Conservation (phyloP, 2,113 vertebrate species). For the Patagioenas fasciata region DNA sequence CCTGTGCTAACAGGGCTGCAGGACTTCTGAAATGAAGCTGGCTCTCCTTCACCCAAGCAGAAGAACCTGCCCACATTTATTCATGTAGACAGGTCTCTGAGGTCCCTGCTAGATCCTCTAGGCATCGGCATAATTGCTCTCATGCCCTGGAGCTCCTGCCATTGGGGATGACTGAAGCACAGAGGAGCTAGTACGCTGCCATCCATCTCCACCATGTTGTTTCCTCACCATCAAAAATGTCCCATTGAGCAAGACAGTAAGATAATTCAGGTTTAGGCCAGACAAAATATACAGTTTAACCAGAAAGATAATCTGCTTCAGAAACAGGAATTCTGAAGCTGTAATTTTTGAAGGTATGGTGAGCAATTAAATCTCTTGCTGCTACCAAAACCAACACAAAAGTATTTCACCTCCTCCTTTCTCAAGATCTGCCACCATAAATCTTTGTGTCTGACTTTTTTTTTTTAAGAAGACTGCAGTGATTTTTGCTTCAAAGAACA, state of each 20-base stretch:
- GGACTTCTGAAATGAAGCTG: background rate
- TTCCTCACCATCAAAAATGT: background rate
- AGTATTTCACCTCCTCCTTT: background rate
- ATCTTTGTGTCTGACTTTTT: background rate
- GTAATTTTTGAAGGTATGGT: background rate
- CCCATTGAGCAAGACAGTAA: background rate
- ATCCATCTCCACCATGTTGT: background rate
- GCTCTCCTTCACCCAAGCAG: background rate
- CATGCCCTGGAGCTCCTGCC: background rate
- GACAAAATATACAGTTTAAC: background rate
- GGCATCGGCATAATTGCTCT: rapidly evolving
- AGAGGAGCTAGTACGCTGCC: background rate
- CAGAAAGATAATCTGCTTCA: background rate
- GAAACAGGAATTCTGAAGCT: background rate
- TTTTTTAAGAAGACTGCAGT: background rate
- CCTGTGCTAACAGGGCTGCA: background rate
- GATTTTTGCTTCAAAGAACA: background rate
- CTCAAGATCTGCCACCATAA: background rate
- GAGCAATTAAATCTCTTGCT: background rate
- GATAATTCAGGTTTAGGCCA: background rate
- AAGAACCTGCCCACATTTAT: background rate
- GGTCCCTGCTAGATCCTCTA: background rate
- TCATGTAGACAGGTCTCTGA: background rate
- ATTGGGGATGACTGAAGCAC: background rate
- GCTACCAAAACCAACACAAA: background rate